Percentiles rank a stretch among this genome's conserved stretches.
These are phyloP conservation scores for Drosophila diplacantha DNA, from an alignment of 2,888 invertebrate genomes.

Conservation along the genomic window DNA sequence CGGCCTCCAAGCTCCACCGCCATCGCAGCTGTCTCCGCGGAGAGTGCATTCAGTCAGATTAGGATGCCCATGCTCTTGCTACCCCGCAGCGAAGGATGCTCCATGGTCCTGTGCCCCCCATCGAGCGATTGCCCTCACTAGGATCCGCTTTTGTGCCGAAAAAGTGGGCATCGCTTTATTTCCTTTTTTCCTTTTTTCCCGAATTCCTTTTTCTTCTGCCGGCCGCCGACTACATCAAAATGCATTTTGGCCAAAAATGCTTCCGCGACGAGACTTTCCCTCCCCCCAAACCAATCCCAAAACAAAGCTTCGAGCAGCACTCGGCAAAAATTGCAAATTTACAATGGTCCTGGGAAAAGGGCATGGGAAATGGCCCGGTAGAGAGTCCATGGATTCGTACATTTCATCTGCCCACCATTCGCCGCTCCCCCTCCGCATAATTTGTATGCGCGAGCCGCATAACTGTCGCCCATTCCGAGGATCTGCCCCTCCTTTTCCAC, in stretches of 20 bases:
- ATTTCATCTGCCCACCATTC: slow-evolving; percentile 25
- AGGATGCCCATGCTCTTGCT: slow-evolving; percentile 12
- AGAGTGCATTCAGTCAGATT: slow-evolving; percentile 57
- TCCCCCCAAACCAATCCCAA: slow-evolving; percentile 45
- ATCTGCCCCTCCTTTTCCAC: neutral
- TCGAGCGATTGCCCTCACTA: slow-evolving; percentile 28
- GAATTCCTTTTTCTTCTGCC: slow-evolving; percentile 31
- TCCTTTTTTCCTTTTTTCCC: slow-evolving; percentile 14
- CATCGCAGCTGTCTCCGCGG: slow-evolving; percentile 23
- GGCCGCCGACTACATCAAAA: slow-evolving; percentile 64
- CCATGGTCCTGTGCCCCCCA: slow-evolving; percentile 2
- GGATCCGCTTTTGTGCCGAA: slow-evolving; percentile 21
- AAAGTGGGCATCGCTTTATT: slow-evolving; percentile 40
- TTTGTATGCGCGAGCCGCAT: slow-evolving; percentile 58
- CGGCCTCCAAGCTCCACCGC: neutral
- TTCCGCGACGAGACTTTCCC: slow-evolving; percentile 26
- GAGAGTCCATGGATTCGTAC: slow-evolving; percentile 35
- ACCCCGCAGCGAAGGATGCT: slow-evolving; percentile 31
- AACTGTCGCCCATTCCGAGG: slow-evolving; percentile 36
- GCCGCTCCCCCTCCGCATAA: slow-evolving; percentile 48
- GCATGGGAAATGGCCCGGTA: slow-evolving; percentile 13
- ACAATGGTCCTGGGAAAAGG: slow-evolving; percentile 50
- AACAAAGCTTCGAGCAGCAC: slow-evolving; percentile 61
- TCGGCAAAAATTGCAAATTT: slow-evolving; percentile 69
- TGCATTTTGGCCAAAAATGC: slow-evolving; percentile 64